Base-by-base conservation (phyloP, 2,888 invertebrate species). In the Amblyjoppa proteus region DNA sequence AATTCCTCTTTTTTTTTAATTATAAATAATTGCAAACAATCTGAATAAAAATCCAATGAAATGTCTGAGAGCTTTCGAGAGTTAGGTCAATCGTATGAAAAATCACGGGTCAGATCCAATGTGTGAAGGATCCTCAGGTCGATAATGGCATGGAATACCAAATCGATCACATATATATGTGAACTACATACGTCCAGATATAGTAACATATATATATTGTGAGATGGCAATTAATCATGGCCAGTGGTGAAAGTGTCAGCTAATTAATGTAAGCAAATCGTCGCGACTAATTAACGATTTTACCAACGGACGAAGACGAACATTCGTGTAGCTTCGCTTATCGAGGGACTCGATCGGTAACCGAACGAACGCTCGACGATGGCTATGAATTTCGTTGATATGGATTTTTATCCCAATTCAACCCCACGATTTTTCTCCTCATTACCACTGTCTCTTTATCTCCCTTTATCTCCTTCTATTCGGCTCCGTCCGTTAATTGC, bases 221-320 rank as follows among this genome's bases (percentile, higher is more conserved):
- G 16, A 3, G 45, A 2, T 45, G n/a, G 45, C 45, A 61, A 31
- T 75, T 75, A 25, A 75, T 75, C 7, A 45, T 49, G 2, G 5
- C 9, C 45, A 25, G 11, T 4, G 31, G 28, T 16, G 49, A 31
- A 75, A 75, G 49, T 75, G 61, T 49, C 61, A 49, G 75, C 45
- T 64, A 49, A 75, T 75, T 64, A 49, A 75, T 11, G n/a, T 51
- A n/a, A 49, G 61, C 61, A 64, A 64, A 75, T 75, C 75, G 75
- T 68, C 45, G n/a, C 9, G 25, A 16, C 49, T 28, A 45, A 69
- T 69, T 45, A 11, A 45, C 49, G 25, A 69, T 25, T 13, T 69
- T 45, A 45, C 13, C 9, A 25, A 41, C 9, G 0, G 0, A 45
- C 45, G 68, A 68, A 25, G 45, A 45, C 41, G 25, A 41, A 45